phyloP scores from a whole-genome alignment of 1,140 invertebrate genomes.

The Drosophila azteca region DNA sequence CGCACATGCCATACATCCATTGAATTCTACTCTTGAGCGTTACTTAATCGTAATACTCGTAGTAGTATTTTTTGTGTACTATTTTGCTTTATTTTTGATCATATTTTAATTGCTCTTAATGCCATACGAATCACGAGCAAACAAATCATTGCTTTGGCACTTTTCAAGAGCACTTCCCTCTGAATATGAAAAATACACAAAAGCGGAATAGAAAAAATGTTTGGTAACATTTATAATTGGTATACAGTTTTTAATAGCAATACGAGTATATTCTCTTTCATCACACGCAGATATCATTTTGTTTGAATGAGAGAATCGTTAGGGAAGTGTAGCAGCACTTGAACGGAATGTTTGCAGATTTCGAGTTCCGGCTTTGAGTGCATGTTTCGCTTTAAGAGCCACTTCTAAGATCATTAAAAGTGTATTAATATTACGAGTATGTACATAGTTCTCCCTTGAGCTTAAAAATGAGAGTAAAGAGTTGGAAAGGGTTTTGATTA shows the following conservation, averaged over 20 bases:
- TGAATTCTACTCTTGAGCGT: slow-evolving; percentile 7
- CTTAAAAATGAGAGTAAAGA: too few species aligned
- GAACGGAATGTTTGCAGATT: not conserved
- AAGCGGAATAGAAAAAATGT: not conserved
- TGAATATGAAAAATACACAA: slow-evolving; percentile 11
- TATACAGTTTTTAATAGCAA: slow-evolving; percentile 1
- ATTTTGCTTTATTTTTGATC: slow-evolving; percentile 44
- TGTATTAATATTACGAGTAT: too few species aligned
- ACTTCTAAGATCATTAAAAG: not conserved
- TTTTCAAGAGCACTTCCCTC: slow-evolving; percentile 37
- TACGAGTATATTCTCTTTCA: too few species aligned
- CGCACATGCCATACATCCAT: slow-evolving; percentile 16
- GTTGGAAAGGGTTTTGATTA: too few species aligned
- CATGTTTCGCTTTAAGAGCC: not conserved
- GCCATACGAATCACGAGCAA: slow-evolving; percentile 48
- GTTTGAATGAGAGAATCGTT: too few species aligned
- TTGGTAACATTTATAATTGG: too few species aligned
- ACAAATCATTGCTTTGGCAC: slow-evolving; percentile 38
- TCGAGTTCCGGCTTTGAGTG: not conserved
- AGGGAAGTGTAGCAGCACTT: too few species aligned
- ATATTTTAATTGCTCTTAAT: slow-evolving; percentile 53
- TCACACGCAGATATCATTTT: too few species aligned
- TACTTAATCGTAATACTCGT: slow-evolving; percentile 24
- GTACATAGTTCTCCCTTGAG: too few species aligned
- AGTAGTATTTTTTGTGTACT: slow-evolving; percentile 25